Evolutionary conservation across 2,888 invertebrate genomes (phyloP), one percentile per base, ranked within the genome.

Genomic region (Odontocolon sp.): DNA sequence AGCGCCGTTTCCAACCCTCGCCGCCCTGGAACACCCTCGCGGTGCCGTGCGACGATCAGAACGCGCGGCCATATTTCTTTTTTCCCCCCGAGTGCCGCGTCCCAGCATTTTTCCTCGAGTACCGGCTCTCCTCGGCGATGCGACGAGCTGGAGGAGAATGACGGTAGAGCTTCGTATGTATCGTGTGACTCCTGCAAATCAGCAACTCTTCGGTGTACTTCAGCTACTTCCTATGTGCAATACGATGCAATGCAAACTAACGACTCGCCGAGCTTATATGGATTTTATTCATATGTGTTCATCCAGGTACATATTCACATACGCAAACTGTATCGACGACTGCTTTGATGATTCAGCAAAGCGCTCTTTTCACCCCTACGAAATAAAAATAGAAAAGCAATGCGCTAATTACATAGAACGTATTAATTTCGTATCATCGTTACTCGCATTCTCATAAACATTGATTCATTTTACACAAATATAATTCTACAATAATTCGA

Each of bases 71-170:
- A 78, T 74, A 67, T 74, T 78, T 78, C 67, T 74, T 74, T 67
- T 63, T 70, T 64, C 57, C 36, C 47, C 50, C 69, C 28, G 42
- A 38, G 50, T 56, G 16, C 18, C 66, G 50, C 50, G 52, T 69
- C 68, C 50, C 59, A 69, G 68, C 67, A 77, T 80, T 80, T 77
- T 78, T 76, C 69, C 68, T 78, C 75, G 56, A 76, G 80, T 67
- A 66, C 77, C 66, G 28, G 23, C 67, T 67, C 70, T 67, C 33
- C 57, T 33, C 50, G 57, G 9, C 68, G 68, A 69, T 64, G 63
- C 45, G 11, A 56, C 47, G 47, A 36, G 38, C 31, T 67, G 14
- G 31, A 47, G 21, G 14, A 33, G 11, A 56, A n/a, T 16, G 11
- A 50, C 6, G n/a, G 9, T 2, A 18, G 21, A 6, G 9, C 38